These are phyloP conservation scores for Mesoclemmys tuberculata DNA, from an alignment of 2,113 vertebrate species.

Conservation along the genomic window DNA sequence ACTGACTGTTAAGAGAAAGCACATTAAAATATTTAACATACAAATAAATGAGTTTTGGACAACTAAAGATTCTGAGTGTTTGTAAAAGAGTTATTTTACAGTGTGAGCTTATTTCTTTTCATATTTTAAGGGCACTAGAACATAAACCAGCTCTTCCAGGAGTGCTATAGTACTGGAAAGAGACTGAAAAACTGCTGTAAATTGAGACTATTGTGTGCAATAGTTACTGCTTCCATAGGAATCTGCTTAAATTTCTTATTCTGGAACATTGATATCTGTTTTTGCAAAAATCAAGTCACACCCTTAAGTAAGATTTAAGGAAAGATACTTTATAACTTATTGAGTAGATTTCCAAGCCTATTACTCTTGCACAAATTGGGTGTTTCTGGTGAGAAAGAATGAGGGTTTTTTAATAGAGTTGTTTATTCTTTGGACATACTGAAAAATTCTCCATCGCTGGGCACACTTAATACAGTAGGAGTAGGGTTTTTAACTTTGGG, in stretches of 20 bases:
- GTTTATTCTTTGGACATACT: background rate
- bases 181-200: background rate
- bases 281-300: background rate
- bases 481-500: background rate
- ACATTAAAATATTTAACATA: background rate
- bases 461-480: background rate
- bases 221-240: background rate
- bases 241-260: background rate
- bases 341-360: background rate
- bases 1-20: background rate
- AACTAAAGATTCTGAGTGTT: background rate
- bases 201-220: background rate
- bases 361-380: background rate
- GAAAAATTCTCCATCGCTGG: background rate
- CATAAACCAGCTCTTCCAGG: background rate
- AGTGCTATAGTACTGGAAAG: background rate
- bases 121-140: background rate
- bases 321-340: background rate
- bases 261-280: background rate
- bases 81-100: background rate
- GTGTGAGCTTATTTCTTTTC: background rate
- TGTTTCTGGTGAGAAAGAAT: background rate
- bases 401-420: accelerated
- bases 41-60: background rate
- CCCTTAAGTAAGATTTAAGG: background rate